Percentiles rank a stretch among this genome's conserved stretches.
Conservation (phyloP, 1,140 invertebrate species). For the Rhynchophorus ferrugineus region DNA sequence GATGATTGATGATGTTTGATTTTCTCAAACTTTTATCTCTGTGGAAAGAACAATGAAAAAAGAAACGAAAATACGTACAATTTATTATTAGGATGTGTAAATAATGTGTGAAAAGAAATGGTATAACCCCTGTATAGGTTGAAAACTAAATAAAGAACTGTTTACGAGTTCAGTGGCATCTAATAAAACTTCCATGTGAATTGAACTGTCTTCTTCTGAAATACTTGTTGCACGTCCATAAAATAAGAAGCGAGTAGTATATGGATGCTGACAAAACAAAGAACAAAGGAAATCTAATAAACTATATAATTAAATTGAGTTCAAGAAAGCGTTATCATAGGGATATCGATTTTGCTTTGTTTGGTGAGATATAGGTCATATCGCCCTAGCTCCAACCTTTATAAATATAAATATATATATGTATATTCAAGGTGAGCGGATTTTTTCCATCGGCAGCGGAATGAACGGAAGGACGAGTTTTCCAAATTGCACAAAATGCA, state of each 20-base stretch:
- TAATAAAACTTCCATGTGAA: slow-evolving; percentile 16
- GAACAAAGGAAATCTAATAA: slow-evolving; percentile 13
- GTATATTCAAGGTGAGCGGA: slow-evolving; percentile 22
- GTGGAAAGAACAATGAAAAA: no score
- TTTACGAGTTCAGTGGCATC: slow-evolving; percentile 16
- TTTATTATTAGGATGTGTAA: no score
- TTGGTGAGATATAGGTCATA: slow-evolving; percentile 26
- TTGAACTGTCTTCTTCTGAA: slow-evolving; percentile 14
- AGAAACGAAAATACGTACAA: no score
- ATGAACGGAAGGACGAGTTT: slow-evolving; percentile 11
- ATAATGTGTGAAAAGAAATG: no score
- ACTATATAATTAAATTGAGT: slow-evolving; percentile 11
- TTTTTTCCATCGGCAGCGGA: slow-evolving; percentile 1
- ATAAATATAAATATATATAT: no score
- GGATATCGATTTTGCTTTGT: slow-evolving; percentile 25
- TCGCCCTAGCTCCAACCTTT: slow-evolving; percentile 16
- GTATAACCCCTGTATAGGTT: neutral
- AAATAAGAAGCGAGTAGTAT: slow-evolving; percentile 2
- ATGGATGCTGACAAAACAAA: slow-evolving; percentile 10
- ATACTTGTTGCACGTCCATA: slow-evolving; percentile 14
- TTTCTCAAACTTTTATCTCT: no score
- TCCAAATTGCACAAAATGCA: slow-evolving; percentile 24
- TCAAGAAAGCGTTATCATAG: slow-evolving; percentile 9
- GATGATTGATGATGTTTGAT: no score
- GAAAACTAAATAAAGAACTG: slow-evolving; percentile 1